These are phyloP conservation scores for Ageneiosus marmoratus DNA, from an alignment of 2,113 vertebrate species.

Conservation along the genomic window DNA sequence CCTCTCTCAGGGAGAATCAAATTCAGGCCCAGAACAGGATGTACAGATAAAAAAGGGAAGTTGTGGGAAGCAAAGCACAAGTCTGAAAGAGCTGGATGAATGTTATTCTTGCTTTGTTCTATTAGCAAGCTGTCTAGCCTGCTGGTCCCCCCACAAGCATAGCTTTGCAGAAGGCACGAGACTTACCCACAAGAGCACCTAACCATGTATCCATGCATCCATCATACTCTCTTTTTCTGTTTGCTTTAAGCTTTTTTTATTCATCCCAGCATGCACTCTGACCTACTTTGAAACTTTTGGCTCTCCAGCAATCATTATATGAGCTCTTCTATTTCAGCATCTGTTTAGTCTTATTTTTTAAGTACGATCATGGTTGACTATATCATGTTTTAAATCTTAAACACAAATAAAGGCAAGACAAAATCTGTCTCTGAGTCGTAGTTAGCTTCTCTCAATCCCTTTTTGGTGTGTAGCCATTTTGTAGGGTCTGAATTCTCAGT, in stretches of 20 bases:
- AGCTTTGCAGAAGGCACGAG: not conserved
- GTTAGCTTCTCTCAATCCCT: not conserved
- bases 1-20: conserved; percentile 40
- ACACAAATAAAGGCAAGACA: not conserved
- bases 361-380: conserved; percentile 34
- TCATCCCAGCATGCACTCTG: conserved; percentile 41
- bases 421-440: not conserved
- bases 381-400: not conserved
- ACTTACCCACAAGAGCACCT: not conserved
- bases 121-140: conserved; percentile 11
- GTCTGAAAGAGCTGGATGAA: conserved; percentile 7
- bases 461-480: not conserved
- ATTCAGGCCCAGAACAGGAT: conserved; percentile 17
- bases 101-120: conserved; percentile 37
- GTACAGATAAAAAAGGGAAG: conserved; percentile 17
- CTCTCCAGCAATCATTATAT: conserved; percentile 36
- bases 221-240: not conserved
- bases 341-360: conserved; percentile 30
- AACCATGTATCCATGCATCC: not conserved
- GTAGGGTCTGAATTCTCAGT: not conserved
- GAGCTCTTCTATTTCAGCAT: conserved; percentile 21
- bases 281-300: conserved; percentile 52
- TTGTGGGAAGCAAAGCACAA: not conserved
- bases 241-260: not conserved
- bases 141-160: conserved; percentile 1